phyloP scores from a whole-genome alignment of 37 sponge, comb jelly and placozoan species.

The Hormiphora californensis region DNA sequence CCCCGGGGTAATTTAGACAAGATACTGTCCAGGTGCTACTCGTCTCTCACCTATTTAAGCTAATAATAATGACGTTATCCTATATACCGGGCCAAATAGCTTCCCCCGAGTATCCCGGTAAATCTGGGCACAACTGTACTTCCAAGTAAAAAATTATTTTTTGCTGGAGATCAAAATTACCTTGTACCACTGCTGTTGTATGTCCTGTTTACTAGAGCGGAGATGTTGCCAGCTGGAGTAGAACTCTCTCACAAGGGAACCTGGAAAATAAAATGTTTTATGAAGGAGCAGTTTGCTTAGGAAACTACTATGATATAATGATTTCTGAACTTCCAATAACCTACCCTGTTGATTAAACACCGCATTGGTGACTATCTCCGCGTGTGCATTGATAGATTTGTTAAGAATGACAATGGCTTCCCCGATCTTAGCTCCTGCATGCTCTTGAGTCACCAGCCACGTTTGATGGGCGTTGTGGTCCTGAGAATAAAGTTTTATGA shows the following conservation, averaged over 20 bases:
- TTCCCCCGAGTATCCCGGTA: no score
- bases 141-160: no score
- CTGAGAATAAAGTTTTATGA: background rate
- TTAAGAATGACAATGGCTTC: slow-evolving; percentile 18
- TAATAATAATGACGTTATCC: no score
- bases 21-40: no score
- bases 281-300: background rate
- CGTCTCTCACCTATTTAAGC: no score
- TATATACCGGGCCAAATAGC: no score
- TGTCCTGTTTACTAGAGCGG: slow-evolving; percentile 33
- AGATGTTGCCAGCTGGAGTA: slow-evolving; percentile 45
- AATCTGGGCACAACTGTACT: no score
- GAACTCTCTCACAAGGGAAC: slow-evolving; percentile 25
- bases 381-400: slow-evolving; percentile 41
- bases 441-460: slow-evolving; percentile 27
- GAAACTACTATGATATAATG: background rate
- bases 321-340: background rate
- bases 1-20: no score
- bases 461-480: slow-evolving; percentile 22
- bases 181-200: slow-evolving; percentile 51
- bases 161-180: no score
- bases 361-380: slow-evolving; percentile 34
- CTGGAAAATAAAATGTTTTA: background rate
- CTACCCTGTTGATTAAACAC: slow-evolving; percentile 29
- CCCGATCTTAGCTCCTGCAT: background rate